Evolutionary conservation across 2,797 vertebrate species (phyloP).

Genomic region (Hozukius guyotensis): DNA sequence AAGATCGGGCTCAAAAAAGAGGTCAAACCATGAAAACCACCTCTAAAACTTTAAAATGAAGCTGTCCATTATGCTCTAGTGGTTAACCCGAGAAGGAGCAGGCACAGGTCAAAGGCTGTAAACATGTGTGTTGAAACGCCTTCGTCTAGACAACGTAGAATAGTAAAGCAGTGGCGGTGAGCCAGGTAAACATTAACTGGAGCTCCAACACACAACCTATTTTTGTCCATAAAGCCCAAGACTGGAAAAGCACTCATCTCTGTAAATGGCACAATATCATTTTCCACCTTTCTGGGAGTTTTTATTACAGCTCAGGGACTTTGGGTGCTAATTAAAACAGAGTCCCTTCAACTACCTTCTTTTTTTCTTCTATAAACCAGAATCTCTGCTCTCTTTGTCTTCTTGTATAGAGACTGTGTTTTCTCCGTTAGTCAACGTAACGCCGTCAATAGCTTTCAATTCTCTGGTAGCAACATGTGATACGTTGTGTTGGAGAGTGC

Average conservation of each 20-base stretch:
- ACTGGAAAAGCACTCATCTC: conserved; percentile 90
- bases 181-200: conserved; percentile 81
- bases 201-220: conserved; percentile 72
- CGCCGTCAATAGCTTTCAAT: conserved; percentile 53
- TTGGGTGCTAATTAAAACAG: conserved; percentile 89
- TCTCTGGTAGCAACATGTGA: conserved; percentile 8
- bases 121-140: conserved; percentile 56
- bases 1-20: neutral
- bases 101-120: conserved; percentile 40
- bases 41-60: conserved; percentile 21
- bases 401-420: conserved; percentile 40
- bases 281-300: conserved; percentile 72
- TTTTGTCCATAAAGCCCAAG: conserved; percentile 70
- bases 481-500: conserved; percentile 36
- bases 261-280: conserved; percentile 77
- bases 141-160: conserved; percentile 73
- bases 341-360: conserved; percentile 47
- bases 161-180: conserved; percentile 60
- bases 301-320: conserved; percentile 83
- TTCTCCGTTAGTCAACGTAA: conserved; percentile 68
- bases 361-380: conserved; percentile 23
- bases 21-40: neutral
- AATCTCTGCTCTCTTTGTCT: conserved; percentile 47
- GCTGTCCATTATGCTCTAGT: conserved; percentile 11
- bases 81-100: conserved; percentile 32